A percentile compares a stretch with the other conserved stretches of the same genome.
Evolutionary conservation across 2,888 invertebrate genomes (phyloP).

Genomic region (Chirona hameri): DNA sequence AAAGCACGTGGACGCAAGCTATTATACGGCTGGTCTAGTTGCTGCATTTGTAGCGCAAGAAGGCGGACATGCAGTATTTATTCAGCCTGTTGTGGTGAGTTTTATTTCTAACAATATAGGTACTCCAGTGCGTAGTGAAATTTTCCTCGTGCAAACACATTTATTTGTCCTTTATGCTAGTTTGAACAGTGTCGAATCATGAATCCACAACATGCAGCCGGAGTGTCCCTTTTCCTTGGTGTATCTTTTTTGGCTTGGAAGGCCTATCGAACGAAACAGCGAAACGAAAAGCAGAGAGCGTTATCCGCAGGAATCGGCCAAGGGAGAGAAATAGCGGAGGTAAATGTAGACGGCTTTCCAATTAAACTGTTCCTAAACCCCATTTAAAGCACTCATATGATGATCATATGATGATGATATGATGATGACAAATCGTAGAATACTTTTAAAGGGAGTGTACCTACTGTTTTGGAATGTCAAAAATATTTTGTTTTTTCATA

Average conservation of each 20-base stretch:
- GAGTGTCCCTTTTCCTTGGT: not conserved
- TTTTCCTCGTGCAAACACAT: not conserved
- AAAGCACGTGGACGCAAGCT: too few species aligned
- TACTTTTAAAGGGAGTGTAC: too few species aligned
- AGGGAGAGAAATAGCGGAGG: not conserved
- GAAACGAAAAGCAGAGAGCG: not conserved
- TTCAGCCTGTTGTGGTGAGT: not conserved
- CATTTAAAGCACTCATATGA: not conserved
- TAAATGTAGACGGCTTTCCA: not conserved
- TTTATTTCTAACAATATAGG: not conserved
- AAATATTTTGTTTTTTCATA: too few species aligned
- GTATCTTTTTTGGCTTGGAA: not conserved
- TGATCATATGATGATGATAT: too few species aligned
- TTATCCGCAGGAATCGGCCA: not conserved
- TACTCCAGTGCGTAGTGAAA: not conserved
- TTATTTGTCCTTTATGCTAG: not conserved
- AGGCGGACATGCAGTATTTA: not conserved
- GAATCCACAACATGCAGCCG: not conserved
- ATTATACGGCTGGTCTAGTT: too few species aligned
- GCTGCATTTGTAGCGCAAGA: too few species aligned
- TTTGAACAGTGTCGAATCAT: not conserved
- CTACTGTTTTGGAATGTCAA: too few species aligned
- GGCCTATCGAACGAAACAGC: not conserved
- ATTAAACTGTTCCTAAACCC: not conserved
- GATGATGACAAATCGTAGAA: too few species aligned